Evolutionary conservation across 2,888 invertebrate species (phyloP), one percentile per base, ranked within the genome.

Genomic region (Meganola albula): DNA sequence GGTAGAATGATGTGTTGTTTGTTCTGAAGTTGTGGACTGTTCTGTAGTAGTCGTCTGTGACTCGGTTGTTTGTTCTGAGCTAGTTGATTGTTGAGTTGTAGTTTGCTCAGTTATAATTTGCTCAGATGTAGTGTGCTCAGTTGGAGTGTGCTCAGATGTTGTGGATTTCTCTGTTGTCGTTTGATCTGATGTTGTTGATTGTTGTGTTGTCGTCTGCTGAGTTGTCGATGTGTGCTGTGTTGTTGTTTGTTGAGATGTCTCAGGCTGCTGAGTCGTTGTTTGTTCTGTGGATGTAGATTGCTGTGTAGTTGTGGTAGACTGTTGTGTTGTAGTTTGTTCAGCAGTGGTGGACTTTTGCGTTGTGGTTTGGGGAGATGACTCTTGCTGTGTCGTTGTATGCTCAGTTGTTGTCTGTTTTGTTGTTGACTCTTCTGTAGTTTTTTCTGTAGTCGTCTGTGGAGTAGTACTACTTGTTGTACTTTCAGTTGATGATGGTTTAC

Each of bases 401-500:
- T 47, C 31, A 36, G 48, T 4, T 1, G 61, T 53, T 11, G 39
- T 46, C 22, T 50, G 35, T n/a, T n/a, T n/a, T 5, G 16, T 16
- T 6, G 16, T 16, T 5, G 16, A 16, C 6, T 16, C 16, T 16
- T 16, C 16, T 16, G 16, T 5, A n/a, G n/a, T n/a, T n/a, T n/a
- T n/a, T 36, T 53, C 41, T n/a, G 41, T 37, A 1, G 58, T 58
- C 10, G 60, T 58, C 39, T 22, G 36, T 44, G 10, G 53, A 52
- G n/a, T 55, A 57, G 3, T 48, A 20, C 48, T 48, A 13, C 52
- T 47, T 6, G 63, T 63, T n/a, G 61, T 57, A 31, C 34, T 41
- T 38, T 61, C 44, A 12, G 49, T 48, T 18, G 38, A 24, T 10
- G 47, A 38, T 33, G 40, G 24, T 51, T 27, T 34, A 38, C 52